These are phyloP conservation scores for Embidobia sp. DNA, from an alignment of 2,888 invertebrate genomes.

Conservation along the genomic window DNA sequence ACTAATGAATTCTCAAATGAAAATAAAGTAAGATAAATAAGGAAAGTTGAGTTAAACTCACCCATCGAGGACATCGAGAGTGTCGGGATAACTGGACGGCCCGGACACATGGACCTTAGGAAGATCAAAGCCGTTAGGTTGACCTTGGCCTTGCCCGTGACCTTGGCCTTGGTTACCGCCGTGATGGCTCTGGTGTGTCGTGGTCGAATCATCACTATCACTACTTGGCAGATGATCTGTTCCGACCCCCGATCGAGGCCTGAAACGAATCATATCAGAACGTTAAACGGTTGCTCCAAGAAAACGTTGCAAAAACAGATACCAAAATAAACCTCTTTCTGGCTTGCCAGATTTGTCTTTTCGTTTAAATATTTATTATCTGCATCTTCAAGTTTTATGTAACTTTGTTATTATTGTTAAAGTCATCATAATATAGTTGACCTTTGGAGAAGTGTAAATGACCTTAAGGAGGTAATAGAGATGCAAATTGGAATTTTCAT, in stretches of 20 bases:
- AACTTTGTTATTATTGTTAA: too few species aligned
- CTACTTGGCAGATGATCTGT: slow-evolving; percentile 77
- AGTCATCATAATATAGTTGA: too few species aligned
- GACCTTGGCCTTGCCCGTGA: slow-evolving; percentile 71
- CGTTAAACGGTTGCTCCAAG: neutral
- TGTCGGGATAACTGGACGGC: slow-evolving; percentile 73
- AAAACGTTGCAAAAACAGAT: neutral
- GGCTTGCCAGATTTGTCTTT: too few species aligned
- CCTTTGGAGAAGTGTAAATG: too few species aligned
- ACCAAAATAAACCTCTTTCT: too few species aligned
- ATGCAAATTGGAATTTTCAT: too few species aligned
- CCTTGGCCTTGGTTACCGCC: slow-evolving; percentile 68
- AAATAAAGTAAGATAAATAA: neutral
- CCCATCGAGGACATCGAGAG: slow-evolving; percentile 74
- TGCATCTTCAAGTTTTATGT: too few species aligned
- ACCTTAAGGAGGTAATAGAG: too few species aligned
- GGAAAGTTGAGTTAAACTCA: slow-evolving; percentile 64
- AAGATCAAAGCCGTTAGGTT: slow-evolving; percentile 72
- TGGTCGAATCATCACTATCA: slow-evolving; percentile 78
- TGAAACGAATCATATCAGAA: slow-evolving; percentile 66
- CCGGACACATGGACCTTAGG: slow-evolving; percentile 79
- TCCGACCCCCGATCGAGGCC: slow-evolving; percentile 78
- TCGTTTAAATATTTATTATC: too few species aligned
- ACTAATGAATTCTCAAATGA: too few species aligned
- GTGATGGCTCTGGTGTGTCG: slow-evolving; percentile 68